Base-by-base conservation (phyloP, 2,113 vertebrate genomes). In the Toxotes jaculatrix region DNA sequence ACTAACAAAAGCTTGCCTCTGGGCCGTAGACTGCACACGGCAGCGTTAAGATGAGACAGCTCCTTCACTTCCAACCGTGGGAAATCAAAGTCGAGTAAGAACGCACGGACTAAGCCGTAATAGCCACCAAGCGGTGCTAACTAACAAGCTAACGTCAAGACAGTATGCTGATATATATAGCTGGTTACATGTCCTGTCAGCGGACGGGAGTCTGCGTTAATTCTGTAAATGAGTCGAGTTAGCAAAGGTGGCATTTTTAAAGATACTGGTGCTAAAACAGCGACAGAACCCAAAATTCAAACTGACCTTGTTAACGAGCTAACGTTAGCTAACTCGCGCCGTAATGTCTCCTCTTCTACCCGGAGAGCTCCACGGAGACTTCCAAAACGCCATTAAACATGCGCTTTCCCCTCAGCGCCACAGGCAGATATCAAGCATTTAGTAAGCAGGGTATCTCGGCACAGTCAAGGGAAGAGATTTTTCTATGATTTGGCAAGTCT, bases 241-340 rank as follows among this genome's bases (percentile, higher is more conserved):
- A 19, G 3, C 34, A 32, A n/a, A 36, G 11, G 5, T 42, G 40
- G 23, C 11, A 31, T 80, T 51, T 51, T 36, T 5, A 14, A 51
- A 8, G 11, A 3, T 1, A 49, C 32, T 19, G 10, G 17, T 3
- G 14, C 13, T 13, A 7, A 23, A 69, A 42, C 19, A 84, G 23
- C 3, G 53, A 62, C 57, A 21, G 5, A 81, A 87, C 27, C 32
- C 43, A 43, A 78, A 79, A 86, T 51, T 74, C 70, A 93, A 90
- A 92, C 93, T 94, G 93, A 94, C 93, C 93, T 94, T 94, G 93
- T 93, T 93, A 90, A 89, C 90, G 91, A 90, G 93, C 92, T 92
- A 91, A 87, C 89, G 85, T 90, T 88, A 91, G 92, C 92, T 85
- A 80, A 74, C 84, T 82, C 82, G 88, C 80, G 75, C 88, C 64